Base-by-base conservation (phyloP, 2,113 vertebrate species). In the Macrotus californicus region DNA sequence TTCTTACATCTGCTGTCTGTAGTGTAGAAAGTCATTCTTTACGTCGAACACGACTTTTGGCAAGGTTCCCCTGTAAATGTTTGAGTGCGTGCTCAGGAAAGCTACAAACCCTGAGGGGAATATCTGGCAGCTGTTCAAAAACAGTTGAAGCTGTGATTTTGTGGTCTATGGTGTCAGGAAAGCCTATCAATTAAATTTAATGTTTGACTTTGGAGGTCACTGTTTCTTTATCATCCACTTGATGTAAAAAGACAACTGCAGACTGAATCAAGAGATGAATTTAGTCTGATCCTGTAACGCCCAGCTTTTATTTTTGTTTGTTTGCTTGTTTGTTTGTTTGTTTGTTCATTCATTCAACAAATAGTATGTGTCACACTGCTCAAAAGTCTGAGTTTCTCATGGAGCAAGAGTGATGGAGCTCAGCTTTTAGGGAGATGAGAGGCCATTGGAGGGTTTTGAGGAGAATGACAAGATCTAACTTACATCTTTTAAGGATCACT, bases 51-150 rank as follows among this genome's bases (percentile, higher is more conserved):
- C 52, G 89, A 52, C 48, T 82, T 69, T 91, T 96, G 87, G 92
- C 92, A 97, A 76, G 79, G 66, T 84, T 89, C 94, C 76, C 52
- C 87, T 94, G 16, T 97, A 96, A 95, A 91, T 95, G 93, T 96
- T 93, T 96, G 80, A 96, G 36, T 92, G 43, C 84, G 31, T 94
- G 64, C 85, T 97, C 79, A 73, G 75, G 72, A 91, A 91, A 97
- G 59, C 72, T 85, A 91, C 93, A 94, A 70, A 48, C 8, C 89
- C 36, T 89, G 94, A 76, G 96, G 76, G 86, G 73, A 95, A 61
- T 96, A 95, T 54, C 82, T 96, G 85, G 85, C 85, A 89, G 85
- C 79, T 95, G 3, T 96, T 97, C 90, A 96, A 88, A 97, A 97
- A 24, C 31, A n/a, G 41, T 96, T 94, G 56, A 70, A 96, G 69